Evolutionary conservation across 1,140 invertebrate species (phyloP).

Genomic region (Onthophagus taurus): DNA sequence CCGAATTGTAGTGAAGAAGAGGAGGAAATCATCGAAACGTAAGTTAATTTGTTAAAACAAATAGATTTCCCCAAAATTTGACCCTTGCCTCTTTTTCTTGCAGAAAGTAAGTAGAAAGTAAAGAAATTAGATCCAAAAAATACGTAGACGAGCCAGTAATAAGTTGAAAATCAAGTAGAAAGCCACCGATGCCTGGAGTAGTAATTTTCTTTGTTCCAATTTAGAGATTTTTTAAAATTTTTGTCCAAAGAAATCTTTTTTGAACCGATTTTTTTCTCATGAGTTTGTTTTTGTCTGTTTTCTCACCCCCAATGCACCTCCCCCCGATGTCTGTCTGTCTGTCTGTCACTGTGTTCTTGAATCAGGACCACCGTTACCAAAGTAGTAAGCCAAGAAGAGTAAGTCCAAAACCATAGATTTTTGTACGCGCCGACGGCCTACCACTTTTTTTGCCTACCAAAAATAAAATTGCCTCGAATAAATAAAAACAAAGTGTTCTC

Average conservation of each 20-base stretch:
- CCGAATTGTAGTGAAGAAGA: conserved; percentile 46
- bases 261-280: conserved; percentile 11
- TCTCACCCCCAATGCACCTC: conserved; percentile 5
- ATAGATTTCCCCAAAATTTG: conserved; percentile 1
- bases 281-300: conserved; percentile 13
- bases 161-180: conserved; percentile 11
- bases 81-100: conserved; percentile 40
- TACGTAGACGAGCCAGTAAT: too few relatives aligned
- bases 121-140: conserved; percentile 26
- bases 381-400: conserved; percentile 12
- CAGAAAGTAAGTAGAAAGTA: conserved; percentile 49
- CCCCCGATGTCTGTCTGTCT: conserved; percentile 8
- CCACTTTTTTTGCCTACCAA: too few relatives aligned
- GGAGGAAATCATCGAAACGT: conserved; percentile 59
- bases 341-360: conserved; percentile 8
- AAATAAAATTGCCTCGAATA: conserved; percentile 9
- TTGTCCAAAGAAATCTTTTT: conserved; percentile 7
- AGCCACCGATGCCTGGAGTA: neutral
- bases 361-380: conserved; percentile 10
- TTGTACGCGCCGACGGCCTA: too few relatives aligned
- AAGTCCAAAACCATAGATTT: conserved; percentile 10
- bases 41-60: conserved; percentile 39
- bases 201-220: conserved; percentile 19
- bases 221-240: conserved; percentile 6
- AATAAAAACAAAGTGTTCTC: conserved; percentile 3